Evolutionary conservation across 1,140 invertebrate species (phyloP), one percentile per base, ranked within the genome.

Genomic region (Anthonomus grandis): DNA sequence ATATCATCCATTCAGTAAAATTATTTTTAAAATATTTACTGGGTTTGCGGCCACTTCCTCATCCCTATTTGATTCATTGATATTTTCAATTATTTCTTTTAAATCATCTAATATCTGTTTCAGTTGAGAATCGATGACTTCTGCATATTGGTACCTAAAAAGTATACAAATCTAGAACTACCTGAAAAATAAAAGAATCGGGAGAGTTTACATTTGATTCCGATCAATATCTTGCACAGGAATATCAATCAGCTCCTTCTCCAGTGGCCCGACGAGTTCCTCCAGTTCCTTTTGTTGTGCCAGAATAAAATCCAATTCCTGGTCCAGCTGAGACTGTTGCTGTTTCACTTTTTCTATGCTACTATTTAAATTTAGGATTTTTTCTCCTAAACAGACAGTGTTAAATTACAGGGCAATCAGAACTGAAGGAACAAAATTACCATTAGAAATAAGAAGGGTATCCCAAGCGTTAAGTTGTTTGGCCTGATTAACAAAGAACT

Each of bases 381-480:
- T 95, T 64, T 95, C 91, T 13, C 56, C 42, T 56, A 46, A 36
- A 50, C 25, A 13, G 4, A 22, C 15, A 50, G 13, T 15, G 15
- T 10, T 12, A 4, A 4, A n/a, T 23, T 0, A 12, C 19, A 22
- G 25, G 6, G 3, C 9, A 18, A 27, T 19, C 24, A 19, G 12
- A 12, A 19, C n/a, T n/a, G 19, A 42, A 1, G 18, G 15, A 4
- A 9, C 31, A 21, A 44, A 42, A 12, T 18, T 48, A 49, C 90
- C 93, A 75, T 97, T 97, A 9, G 84, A 82, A 42, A 95, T 91
- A 0, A 97, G 78, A 3, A 95, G 76, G 65, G 87, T 83, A 70
- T 98, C 95, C 93, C 95, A 97, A 5, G 88, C 87, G 74, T 97
- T 97, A 13, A 97, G 86, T 75, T 96, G 90, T 8, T 89, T 91